Evolutionary conservation across 2,113 vertebrate genomes (phyloP).

Genomic region (Dascyllus trimaculatus): DNA sequence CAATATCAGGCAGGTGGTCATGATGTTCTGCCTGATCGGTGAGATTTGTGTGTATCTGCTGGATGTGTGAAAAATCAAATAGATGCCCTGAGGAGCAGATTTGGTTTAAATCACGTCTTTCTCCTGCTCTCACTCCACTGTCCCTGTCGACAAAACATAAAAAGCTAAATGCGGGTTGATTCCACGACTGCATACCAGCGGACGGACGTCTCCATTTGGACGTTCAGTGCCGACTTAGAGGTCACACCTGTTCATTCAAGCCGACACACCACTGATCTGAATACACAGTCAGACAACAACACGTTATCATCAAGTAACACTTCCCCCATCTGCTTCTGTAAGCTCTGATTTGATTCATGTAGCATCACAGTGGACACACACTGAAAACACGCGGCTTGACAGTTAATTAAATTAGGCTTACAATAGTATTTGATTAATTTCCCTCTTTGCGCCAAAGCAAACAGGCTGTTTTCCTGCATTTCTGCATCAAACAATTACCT

Average conservation of each 20-base stretch:
- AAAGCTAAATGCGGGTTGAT: too few relatives aligned
- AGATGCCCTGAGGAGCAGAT: too few relatives aligned
- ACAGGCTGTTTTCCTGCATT: constrained; percentile 1
- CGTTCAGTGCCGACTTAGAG: neutral
- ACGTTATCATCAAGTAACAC: constrained; percentile 13
- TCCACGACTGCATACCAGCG: too few relatives aligned
- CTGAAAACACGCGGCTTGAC: constrained; percentile 24
- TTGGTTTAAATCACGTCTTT: too few relatives aligned
- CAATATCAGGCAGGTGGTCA: too few relatives aligned
- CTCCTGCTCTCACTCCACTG: too few relatives aligned
- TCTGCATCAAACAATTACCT: constrained; percentile 1
- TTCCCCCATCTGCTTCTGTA: neutral
- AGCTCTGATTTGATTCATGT: constrained; percentile 17
- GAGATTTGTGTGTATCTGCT: too few relatives aligned
- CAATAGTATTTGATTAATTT: constrained; percentile 3
- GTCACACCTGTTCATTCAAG: constrained; percentile 12
- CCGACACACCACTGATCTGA: neutral
- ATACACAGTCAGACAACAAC: too few relatives aligned
- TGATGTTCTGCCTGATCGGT: too few relatives aligned
- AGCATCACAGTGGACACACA: constrained; percentile 24
- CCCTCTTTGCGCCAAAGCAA: neutral
- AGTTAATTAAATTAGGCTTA: constrained; percentile 32
- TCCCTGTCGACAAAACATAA: too few relatives aligned
- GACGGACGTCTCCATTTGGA: too few relatives aligned
- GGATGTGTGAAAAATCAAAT: too few relatives aligned